A percentile compares a stretch with the other conserved stretches of the same genome.
Conservation (phyloP, 2,888 invertebrate species). For the Callimorpha dominula region DNA sequence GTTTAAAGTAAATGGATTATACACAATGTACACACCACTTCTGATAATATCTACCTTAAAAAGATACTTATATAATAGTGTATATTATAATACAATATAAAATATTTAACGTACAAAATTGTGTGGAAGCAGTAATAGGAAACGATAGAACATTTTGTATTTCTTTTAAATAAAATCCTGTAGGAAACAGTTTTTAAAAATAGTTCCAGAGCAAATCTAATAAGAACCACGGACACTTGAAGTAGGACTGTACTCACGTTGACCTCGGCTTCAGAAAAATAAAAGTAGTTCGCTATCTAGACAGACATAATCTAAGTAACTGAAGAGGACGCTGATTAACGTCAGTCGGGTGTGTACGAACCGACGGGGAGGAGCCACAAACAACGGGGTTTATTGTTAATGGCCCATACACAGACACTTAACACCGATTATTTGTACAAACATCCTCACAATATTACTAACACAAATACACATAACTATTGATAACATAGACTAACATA, state of each 20-base stretch:
- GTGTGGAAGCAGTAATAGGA: slow-evolving; percentile 31
- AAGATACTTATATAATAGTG: no score
- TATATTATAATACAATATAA: not conserved
- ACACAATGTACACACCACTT: no score
- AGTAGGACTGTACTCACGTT: slow-evolving; percentile 63
- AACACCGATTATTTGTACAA: slow-evolving; percentile 71
- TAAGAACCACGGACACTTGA: slow-evolving; percentile 62
- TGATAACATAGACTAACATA: not conserved
- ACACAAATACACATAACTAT: slow-evolving; percentile 23
- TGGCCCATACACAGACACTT: slow-evolving; percentile 73
- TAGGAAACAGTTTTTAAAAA: slow-evolving; percentile 52
- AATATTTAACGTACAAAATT: slow-evolving; percentile 1
- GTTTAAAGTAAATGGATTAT: no score
- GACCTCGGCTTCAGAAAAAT: slow-evolving; percentile 63
- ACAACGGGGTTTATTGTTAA: slow-evolving; percentile 82
- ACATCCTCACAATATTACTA: slow-evolving; percentile 52
- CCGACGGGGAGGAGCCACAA: slow-evolving; percentile 64
- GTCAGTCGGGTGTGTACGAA: slow-evolving; percentile 62
- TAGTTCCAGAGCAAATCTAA: slow-evolving; percentile 63
- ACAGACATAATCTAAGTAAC: slow-evolving; percentile 71
- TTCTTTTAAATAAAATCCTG: slow-evolving; percentile 49
- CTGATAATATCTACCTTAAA: no score
- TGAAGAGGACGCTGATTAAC: slow-evolving; percentile 79
- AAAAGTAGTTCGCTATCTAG: slow-evolving; percentile 65
- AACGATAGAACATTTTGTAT: slow-evolving; percentile 43